Conservation (phyloP, 2,113 vertebrate species). For the Carollia perspicillata region DNA sequence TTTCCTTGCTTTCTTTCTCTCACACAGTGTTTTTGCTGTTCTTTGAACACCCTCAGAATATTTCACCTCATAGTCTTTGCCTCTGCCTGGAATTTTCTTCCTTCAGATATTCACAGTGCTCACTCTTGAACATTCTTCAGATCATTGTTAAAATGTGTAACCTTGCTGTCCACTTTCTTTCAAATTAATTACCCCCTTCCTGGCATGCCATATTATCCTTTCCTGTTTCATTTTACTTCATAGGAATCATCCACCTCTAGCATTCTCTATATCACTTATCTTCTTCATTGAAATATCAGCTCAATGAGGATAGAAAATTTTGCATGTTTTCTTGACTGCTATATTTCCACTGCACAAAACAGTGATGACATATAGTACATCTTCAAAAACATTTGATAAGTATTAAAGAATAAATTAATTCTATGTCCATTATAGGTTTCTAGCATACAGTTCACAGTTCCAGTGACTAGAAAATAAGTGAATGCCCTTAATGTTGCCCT, state of each 20-base stretch:
- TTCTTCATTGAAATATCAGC: neutral
- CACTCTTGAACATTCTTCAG: neutral
- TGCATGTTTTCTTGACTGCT: neutral
- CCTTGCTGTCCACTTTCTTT: neutral
- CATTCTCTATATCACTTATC: neutral
- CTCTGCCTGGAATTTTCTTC: neutral
- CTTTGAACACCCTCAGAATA: neutral
- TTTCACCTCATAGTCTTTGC: neutral
- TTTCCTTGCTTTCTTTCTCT: neutral
- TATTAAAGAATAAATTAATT: slow-evolving; percentile 3
- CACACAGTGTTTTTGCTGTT: neutral
- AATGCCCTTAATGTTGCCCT: no score
- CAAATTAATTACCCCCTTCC: neutral
- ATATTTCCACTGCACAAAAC: neutral
- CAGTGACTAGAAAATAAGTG: slow-evolving; percentile 35
- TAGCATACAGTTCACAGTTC: neutral
- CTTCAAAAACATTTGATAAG: neutral
- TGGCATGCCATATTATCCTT: neutral
- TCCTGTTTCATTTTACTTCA: neutral
- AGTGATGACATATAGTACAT: neutral
- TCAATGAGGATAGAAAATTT: neutral
- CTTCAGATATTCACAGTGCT: neutral
- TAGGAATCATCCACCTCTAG: neutral
- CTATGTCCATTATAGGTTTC: neutral
- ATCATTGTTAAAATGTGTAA: neutral